Conservation (phyloP, 30 jellyfish, hydroid and myxozoan species). For the Euphysa ruthae region DNA sequence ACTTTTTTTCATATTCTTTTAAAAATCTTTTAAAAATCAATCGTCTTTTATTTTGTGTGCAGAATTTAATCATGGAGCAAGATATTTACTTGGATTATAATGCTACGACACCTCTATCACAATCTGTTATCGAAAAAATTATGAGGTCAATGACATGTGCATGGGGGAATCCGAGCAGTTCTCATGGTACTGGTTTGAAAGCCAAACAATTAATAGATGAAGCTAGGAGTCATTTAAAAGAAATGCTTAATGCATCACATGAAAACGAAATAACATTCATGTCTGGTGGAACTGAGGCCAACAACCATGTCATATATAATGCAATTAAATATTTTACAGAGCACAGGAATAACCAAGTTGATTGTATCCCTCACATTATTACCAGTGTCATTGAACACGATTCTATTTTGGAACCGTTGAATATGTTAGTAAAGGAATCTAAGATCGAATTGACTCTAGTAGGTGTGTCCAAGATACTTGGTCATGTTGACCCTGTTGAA, state of each 20-base stretch:
- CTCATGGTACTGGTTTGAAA: slow-evolving; percentile 63
- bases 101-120: slow-evolving; percentile 94
- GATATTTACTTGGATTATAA: slow-evolving; percentile 64
- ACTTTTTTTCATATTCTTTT: too few species aligned
- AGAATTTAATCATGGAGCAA: too few species aligned
- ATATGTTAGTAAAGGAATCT: slow-evolving; percentile 20
- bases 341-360: neutral
- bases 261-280: slow-evolving; percentile 49
- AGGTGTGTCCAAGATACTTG: slow-evolving; percentile 55
- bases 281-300: slow-evolving; percentile 95
- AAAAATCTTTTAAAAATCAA: too few species aligned
- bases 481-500: slow-evolving; percentile 50
- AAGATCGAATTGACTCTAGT: slow-evolving; percentile 39
- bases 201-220: slow-evolving; percentile 59
- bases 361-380: slow-evolving; percentile 47
- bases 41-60: too few species aligned
- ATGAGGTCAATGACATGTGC: slow-evolving; percentile 48
- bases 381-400: slow-evolving; percentile 75
- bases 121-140: slow-evolving; percentile 57
- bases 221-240: slow-evolving; percentile 47
- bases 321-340: slow-evolving; percentile 3
- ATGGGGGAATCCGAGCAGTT: slow-evolving; percentile 96
- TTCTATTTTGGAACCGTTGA: slow-evolving; percentile 47
- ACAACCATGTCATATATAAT: slow-evolving; percentile 31
- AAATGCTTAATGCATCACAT: slow-evolving; percentile 42